Conservation (phyloP, 2,113 vertebrate species). For the Melospiza georgiana region DNA sequence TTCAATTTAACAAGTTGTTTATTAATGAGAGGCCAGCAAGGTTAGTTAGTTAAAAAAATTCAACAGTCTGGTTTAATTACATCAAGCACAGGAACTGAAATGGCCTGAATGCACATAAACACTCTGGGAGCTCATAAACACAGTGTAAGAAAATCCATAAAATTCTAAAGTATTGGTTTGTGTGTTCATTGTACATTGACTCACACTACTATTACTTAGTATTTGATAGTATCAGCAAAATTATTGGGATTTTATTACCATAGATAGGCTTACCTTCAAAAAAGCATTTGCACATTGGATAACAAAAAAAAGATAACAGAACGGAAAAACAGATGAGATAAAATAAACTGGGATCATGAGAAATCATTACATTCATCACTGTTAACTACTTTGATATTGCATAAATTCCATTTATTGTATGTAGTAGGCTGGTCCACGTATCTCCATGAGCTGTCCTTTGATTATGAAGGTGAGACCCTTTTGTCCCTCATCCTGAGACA, state of each 20-base stretch:
- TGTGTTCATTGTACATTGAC: neutral
- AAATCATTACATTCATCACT: neutral
- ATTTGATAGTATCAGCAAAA: neutral
- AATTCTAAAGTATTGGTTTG: neutral
- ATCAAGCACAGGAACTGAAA: neutral
- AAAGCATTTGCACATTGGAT: neutral
- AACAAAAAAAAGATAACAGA: neutral
- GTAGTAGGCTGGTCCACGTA: neutral
- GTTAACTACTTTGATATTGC: neutral
- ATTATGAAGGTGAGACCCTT: neutral
- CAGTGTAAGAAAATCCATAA: neutral
- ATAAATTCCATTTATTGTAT: neutral
- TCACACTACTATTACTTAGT: neutral
- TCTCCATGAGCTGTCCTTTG: neutral
- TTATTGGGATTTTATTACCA: neutral
- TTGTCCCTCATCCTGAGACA: neutral
- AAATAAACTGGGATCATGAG: neutral
- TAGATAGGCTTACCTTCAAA: neutral
- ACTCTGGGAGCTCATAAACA: neutral
- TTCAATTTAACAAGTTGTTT: conserved; percentile 1
- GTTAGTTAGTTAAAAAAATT: neutral
- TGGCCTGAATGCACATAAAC: neutral
- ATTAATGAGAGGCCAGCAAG: conserved; percentile 21
- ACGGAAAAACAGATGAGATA: neutral
- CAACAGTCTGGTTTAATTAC: conserved; percentile 2